These are phyloP conservation scores for Arctocebus calabarensis DNA, from an alignment of 2,797 vertebrate genomes.

Conservation along the genomic window DNA sequence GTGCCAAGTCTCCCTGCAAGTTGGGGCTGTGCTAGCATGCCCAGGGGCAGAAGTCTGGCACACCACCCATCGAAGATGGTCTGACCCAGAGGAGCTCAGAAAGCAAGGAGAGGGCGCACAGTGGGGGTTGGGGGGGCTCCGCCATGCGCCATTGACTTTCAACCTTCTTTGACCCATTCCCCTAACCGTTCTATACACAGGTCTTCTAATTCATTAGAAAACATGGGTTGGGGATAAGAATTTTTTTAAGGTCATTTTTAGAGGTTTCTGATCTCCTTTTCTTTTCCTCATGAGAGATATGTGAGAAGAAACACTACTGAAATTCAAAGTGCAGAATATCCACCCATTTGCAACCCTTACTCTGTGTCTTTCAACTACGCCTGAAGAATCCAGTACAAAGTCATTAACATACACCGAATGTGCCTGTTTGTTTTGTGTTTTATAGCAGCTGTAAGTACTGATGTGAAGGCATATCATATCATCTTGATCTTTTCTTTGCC, in stretches of 20 bases:
- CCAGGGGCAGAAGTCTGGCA: neutral
- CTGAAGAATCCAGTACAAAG: neutral
- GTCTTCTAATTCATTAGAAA: neutral
- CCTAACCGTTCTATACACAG: neutral
- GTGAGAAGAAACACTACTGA: neutral
- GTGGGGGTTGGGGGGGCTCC: neutral
- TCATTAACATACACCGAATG: neutral
- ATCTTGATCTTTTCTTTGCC: neutral
- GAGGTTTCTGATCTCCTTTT: neutral
- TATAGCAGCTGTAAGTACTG: neutral
- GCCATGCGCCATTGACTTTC: neutral
- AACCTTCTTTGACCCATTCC: neutral
- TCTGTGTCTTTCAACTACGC: neutral
- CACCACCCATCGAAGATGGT: accelerated
- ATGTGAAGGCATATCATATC: neutral
- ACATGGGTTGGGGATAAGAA: neutral
- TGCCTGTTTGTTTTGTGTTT: neutral
- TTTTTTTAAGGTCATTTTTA: neutral
- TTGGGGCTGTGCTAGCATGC: neutral
- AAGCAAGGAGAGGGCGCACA: too few relatives aligned
- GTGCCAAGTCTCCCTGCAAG: neutral
- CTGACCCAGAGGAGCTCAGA: neutral
- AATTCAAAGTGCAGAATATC: neutral
- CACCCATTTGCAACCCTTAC: neutral
- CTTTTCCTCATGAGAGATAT: neutral